A percentile compares a stretch with the other conserved stretches of the same genome.
These are phyloP conservation scores for Nysson spinosus DNA, from an alignment of 2,888 invertebrate genomes.

Conservation along the genomic window DNA sequence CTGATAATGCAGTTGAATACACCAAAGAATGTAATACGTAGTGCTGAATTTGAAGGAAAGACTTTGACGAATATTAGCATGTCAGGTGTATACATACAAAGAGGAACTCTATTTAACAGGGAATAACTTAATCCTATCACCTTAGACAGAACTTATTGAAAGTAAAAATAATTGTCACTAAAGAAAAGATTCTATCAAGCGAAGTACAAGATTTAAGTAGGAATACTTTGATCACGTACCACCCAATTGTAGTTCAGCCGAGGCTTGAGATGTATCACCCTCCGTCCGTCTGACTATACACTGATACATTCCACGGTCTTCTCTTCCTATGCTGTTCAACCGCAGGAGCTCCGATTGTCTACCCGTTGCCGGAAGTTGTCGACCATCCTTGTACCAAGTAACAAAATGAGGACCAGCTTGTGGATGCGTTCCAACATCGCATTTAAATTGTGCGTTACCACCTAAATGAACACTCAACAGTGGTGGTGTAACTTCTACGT, in stretches of 20 bases:
- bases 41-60: too few relatives aligned
- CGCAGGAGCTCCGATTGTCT: slow-evolving; percentile 83
- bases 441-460: slow-evolving; percentile 85
- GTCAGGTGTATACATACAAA: too few relatives aligned
- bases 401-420: slow-evolving; percentile 80
- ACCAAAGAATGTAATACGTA: too few relatives aligned
- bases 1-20: too few relatives aligned
- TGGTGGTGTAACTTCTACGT: slow-evolving; percentile 83
- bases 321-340: slow-evolving; percentile 83
- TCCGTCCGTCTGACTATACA: slow-evolving; percentile 85
- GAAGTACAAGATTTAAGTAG: slow-evolving; percentile 29
- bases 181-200: neutral
- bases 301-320: slow-evolving; percentile 88
- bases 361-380: slow-evolving; percentile 83
- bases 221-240: slow-evolving; percentile 80
- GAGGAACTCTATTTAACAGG: too few relatives aligned
- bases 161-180: neutral
- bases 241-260: slow-evolving; percentile 86
- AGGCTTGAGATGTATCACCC: slow-evolving; percentile 87
- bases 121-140: too few relatives aligned
- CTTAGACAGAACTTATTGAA: too few relatives aligned
- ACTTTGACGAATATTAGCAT: too few relatives aligned
- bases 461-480: slow-evolving; percentile 86
- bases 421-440: slow-evolving; percentile 73
- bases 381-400: slow-evolving; percentile 84